phyloP scores from a whole-genome alignment of 2,888 invertebrate genomes.

The Colostygia pectinataria region DNA sequence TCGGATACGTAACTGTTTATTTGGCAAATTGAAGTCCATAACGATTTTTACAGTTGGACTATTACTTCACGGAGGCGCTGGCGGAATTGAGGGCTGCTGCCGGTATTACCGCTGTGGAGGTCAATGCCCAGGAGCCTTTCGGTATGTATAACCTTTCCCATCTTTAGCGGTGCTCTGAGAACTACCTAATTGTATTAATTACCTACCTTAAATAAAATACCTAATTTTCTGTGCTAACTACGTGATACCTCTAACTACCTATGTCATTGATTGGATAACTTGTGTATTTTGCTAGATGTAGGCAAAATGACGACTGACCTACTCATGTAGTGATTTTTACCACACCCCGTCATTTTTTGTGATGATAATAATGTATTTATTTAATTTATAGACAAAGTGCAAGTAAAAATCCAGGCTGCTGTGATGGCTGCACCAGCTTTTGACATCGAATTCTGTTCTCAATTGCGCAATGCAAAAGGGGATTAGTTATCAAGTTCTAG shows the following conservation, averaged over 20 bases:
- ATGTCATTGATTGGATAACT: no score
- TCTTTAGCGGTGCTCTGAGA: no score
- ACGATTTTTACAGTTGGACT: conserved; percentile 58
- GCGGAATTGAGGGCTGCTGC: conserved; percentile 71
- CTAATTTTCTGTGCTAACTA: no score
- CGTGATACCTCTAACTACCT: no score
- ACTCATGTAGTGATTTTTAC: no score
- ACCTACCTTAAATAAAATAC: no score
- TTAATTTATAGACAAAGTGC: conserved; percentile 59
- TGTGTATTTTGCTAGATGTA: no score
- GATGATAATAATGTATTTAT: no score
- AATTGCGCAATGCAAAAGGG: conserved; percentile 53
- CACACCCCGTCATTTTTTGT: no score
- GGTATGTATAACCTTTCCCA: conserved; percentile 46
- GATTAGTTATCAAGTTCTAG: conserved; percentile 41
- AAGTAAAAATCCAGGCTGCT: conserved; percentile 66
- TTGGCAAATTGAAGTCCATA: no score
- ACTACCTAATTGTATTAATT: no score
- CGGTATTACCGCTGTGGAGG: conserved; percentile 65
- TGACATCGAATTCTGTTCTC: conserved; percentile 56
- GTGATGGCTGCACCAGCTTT: conserved; percentile 65
- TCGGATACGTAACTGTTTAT: neutral
- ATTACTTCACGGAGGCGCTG: conserved; percentile 63
- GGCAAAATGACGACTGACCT: no score
- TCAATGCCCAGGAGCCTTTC: conserved; percentile 51